phyloP scores from a whole-genome alignment of 2,797 vertebrate species.

The Labeo calbasu region DNA sequence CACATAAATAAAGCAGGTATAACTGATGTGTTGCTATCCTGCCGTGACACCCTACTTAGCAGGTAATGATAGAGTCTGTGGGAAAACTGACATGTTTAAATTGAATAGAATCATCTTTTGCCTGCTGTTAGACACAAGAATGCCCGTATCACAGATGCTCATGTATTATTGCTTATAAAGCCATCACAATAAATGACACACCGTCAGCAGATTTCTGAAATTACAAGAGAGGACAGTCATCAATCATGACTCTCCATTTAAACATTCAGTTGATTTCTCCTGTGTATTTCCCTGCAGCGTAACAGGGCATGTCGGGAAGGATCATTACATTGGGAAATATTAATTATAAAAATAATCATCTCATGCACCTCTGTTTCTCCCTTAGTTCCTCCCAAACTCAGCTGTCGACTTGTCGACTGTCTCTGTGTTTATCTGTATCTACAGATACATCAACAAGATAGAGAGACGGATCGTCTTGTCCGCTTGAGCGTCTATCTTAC shows the following conservation, averaged over 20 bases:
- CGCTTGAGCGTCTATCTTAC: slow-evolving; percentile 48
- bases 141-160: slow-evolving; percentile 6
- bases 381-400: neutral
- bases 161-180: slow-evolving; percentile 30
- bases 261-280: slow-evolving; percentile 30
- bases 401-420: slow-evolving; percentile 20
- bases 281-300: slow-evolving; percentile 23
- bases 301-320: slow-evolving; percentile 26
- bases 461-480: slow-evolving; percentile 42
- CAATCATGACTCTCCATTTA: slow-evolving; percentile 41
- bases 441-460: slow-evolving; percentile 39
- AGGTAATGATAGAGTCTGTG: slow-evolving; percentile 6
- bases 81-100: slow-evolving; percentile 1
- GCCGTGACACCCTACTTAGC: neutral
- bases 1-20: neutral
- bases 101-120: slow-evolving; percentile 19
- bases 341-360: slow-evolving; percentile 52
- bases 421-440: slow-evolving; percentile 40
- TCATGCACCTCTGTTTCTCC: neutral
- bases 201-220: slow-evolving; percentile 25
- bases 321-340: slow-evolving; percentile 43
- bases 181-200: slow-evolving; percentile 36
- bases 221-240: slow-evolving; percentile 31
- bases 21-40: neutral
- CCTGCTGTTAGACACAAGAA: slow-evolving; percentile 18